A percentile compares a stretch with the other conserved stretches of the same genome.
Evolutionary conservation across 2,797 vertebrate species (phyloP).

Genomic region (Tapera naevia): DNA sequence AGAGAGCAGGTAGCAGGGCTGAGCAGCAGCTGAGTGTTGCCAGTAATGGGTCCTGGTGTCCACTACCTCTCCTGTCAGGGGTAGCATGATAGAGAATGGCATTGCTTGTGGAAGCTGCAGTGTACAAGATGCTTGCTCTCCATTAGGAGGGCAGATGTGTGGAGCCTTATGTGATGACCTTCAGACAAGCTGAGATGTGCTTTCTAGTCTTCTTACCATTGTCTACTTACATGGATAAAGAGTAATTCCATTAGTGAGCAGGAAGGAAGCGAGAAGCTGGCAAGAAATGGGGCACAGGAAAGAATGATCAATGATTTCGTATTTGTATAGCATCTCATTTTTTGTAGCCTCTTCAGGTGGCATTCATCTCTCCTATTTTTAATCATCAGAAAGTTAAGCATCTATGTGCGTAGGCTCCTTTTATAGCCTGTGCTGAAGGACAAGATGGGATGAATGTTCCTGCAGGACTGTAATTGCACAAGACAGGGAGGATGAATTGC

Average conservation of each 20-base stretch:
- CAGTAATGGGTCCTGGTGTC: neutral
- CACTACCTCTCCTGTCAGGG: neutral
- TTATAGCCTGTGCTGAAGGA: neutral
- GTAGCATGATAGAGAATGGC: neutral
- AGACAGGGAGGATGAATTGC: neutral
- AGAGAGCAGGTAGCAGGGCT: neutral
- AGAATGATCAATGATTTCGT: neutral
- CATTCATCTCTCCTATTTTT: neutral
- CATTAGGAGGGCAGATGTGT: neutral
- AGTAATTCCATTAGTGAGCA: neutral
- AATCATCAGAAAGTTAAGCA: neutral
- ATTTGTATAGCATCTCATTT: neutral
- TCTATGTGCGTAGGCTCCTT: neutral
- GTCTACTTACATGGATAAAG: neutral
- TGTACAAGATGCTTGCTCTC: neutral
- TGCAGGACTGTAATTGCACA: neutral
- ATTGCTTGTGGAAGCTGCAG: neutral
- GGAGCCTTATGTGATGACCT: neutral
- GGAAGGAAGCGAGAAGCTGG: constrained; percentile 14
- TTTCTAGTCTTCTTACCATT: neutral
- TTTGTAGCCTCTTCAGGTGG: neutral
- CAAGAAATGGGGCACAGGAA: neutral
- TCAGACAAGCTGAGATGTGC: neutral
- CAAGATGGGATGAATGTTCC: neutral
- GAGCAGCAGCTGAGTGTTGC: neutral